A percentile compares a stretch with the other conserved stretches of the same genome.
These are phyloP conservation scores for Caretta caretta DNA, from an alignment of 2,113 vertebrate species.

Conservation along the genomic window DNA sequence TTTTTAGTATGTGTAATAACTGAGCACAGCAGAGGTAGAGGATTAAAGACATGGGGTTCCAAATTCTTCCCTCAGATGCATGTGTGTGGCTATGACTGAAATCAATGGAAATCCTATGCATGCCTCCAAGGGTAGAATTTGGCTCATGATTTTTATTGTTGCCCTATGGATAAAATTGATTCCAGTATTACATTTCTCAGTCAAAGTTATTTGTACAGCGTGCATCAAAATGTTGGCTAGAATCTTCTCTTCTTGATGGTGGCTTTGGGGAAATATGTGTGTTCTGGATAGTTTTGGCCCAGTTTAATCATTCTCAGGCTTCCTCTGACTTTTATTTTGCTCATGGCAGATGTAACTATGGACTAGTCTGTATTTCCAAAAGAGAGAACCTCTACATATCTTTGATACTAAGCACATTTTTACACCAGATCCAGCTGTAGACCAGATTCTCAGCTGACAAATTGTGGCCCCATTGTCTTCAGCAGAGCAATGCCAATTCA, in stretches of 20 bases:
- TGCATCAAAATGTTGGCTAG: conserved; percentile 71
- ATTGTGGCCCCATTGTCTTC: neutral
- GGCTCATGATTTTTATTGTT: conserved; percentile 63
- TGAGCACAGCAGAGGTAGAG: neutral
- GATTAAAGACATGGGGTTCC: conserved; percentile 50
- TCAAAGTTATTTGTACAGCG: conserved; percentile 49
- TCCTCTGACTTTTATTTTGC: conserved; percentile 38
- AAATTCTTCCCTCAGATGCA: conserved; percentile 41
- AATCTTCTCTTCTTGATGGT: conserved; percentile 45
- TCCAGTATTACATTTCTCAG: conserved; percentile 39
- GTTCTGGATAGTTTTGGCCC: conserved; percentile 54
- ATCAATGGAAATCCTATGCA: conserved; percentile 10
- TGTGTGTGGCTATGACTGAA: conserved; percentile 65
- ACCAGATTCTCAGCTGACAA: neutral
- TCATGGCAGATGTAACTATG: conserved; percentile 64
- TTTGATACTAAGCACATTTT: conserved; percentile 32
- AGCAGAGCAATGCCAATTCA: neutral
- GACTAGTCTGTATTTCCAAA: conserved; percentile 64
- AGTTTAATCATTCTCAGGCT: conserved; percentile 68
- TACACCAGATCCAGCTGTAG: conserved; percentile 38
- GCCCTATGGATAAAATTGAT: conserved; percentile 59
- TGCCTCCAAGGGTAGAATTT: conserved; percentile 35
- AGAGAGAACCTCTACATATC: conserved; percentile 42
- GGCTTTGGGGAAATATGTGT: conserved; percentile 62
- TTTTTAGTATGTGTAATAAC: neutral